Evolutionary conservation across 1,140 invertebrate genomes (phyloP), one percentile per base, ranked within the genome.

Genomic region (Venustaconcha ellipsiformis): DNA sequence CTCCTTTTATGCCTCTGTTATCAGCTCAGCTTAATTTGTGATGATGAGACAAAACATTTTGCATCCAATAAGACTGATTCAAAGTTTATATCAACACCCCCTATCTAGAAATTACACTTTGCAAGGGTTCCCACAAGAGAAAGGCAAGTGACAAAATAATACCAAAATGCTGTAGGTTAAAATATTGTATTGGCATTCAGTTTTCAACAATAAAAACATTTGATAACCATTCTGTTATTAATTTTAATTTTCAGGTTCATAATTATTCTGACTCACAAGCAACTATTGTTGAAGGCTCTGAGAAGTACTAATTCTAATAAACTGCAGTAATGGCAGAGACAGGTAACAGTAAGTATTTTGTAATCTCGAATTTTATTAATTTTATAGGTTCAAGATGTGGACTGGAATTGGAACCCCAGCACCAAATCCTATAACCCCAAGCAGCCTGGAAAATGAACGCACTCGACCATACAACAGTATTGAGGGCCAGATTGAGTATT

Each of bases 401-500:
- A 77, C 75, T 48, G 75, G 75, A 23, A 72, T 77, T 23, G 75
- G 75, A 1, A 56, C 18, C 20, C 55, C 55, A 15, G 57, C 58
- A 17, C 59, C 78, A 17, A 74, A 67, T 48, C 74, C 70, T 15
- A 57, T 70, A 11, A 65, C 64, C 4, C 57, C 76, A 14, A 68
- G 67, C 14, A 69, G 74, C 14, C 48, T 73, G n/a, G 76, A 77
- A 20, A 71, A 71, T 37, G 62, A 72, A 57, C 56, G 65, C 15
- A 67, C 48, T 14, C 20, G 30, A 30, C 26, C 20, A 20, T 67
- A 66, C 30, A 60, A 48, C 18, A 59, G 56, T 5, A 18, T 77
- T 11, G 75, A 77, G 65, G 74, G 60, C 18, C 71, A 70, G 48
- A 72, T 76, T 14, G 82, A 88, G 26, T 74, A 88, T 30, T 88